These are phyloP conservation scores for Euzetes globulus DNA, from an alignment of 2,888 invertebrate species.

Conservation along the genomic window DNA sequence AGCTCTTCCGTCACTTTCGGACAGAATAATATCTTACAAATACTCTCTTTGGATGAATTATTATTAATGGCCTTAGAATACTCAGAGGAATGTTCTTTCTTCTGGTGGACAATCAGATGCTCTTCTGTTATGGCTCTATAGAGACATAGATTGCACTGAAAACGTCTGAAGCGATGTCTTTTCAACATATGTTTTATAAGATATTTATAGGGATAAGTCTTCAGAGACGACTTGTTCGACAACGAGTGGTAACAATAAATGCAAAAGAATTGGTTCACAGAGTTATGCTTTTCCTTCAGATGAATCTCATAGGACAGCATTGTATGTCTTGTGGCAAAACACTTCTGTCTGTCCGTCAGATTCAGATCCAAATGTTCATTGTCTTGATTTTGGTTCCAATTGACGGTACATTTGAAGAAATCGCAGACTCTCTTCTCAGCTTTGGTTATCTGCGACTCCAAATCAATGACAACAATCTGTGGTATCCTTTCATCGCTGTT, in stretches of 20 bases:
- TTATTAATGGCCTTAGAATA: background rate
- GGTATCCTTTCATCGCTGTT: background rate
- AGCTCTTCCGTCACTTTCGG: no score
- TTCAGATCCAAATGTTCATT: no score
- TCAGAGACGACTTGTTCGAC: background rate
- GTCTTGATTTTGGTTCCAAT: background rate
- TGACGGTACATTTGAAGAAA: conserved; percentile 6
- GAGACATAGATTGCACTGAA: conserved; percentile 29
- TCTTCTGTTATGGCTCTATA: conserved; percentile 27
- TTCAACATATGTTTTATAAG: conserved; percentile 20
- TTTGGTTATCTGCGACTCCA: background rate
- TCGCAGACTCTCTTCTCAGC: background rate
- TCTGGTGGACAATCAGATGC: conserved; percentile 27
- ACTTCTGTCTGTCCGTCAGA: background rate
- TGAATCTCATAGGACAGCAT: background rate
- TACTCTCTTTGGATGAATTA: background rate
- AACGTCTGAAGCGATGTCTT: conserved; percentile 17
- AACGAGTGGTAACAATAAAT: background rate
- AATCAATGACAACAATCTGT: background rate
- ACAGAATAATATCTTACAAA: background rate
- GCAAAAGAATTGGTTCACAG: background rate
- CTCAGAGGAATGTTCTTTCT: background rate
- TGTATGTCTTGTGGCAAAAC: background rate
- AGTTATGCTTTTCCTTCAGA: background rate
- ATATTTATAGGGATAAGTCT: background rate